Conservation (phyloP, 2,888 invertebrate species). For the Drosophila bunnanda region DNA sequence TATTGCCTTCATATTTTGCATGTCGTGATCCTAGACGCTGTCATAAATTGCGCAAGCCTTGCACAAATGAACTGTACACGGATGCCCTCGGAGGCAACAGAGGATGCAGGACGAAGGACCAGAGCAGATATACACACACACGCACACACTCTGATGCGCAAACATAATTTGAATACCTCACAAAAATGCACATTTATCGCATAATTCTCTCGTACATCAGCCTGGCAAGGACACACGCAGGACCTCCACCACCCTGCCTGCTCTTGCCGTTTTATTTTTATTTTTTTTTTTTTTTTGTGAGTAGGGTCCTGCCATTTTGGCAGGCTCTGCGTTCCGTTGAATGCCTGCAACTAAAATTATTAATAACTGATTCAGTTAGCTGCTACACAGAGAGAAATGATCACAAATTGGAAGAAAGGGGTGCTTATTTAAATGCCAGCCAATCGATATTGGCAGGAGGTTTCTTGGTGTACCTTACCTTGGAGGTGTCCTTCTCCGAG, state of each 20-base stretch:
- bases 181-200: slow-evolving; percentile 63
- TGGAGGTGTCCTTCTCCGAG: too few species aligned
- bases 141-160: slow-evolving; percentile 26
- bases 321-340: slow-evolving; percentile 13
- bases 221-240: slow-evolving; percentile 22
- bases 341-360: slow-evolving; percentile 13
- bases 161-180: slow-evolving; percentile 59
- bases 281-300: neutral
- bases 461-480: neutral
- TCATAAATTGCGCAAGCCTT: slow-evolving; percentile 49
- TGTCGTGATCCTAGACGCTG: slow-evolving; percentile 47
- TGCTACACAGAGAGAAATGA: slow-evolving; percentile 2
- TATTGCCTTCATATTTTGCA: slow-evolving; percentile 54
- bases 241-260: neutral
- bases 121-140: neutral
- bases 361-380: slow-evolving; percentile 11
- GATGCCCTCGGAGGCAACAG: neutral
- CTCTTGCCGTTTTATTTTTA: too few species aligned
- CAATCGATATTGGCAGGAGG: neutral
- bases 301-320: neutral
- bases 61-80: slow-evolving; percentile 49
- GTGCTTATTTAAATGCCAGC: neutral
- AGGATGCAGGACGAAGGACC: neutral
- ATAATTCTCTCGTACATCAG: slow-evolving; percentile 60
- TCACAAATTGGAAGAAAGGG: neutral